Conservation (phyloP, 2,888 invertebrate genomes). For the Synergus itoensis region DNA sequence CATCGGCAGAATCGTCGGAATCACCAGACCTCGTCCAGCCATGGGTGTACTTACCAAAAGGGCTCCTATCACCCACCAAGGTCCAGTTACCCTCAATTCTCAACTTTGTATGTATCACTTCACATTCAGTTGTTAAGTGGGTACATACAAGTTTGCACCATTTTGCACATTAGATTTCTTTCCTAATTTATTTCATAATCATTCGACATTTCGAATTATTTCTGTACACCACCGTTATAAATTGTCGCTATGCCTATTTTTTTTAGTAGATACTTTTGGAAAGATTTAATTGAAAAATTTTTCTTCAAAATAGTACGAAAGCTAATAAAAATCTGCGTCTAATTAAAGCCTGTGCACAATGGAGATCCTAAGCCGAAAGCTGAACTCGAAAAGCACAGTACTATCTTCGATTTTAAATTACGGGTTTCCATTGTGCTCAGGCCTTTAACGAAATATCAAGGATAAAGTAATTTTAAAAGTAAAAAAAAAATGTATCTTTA, state of each 20-base stretch:
- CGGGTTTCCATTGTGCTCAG: too few relatives aligned
- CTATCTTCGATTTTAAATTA: too few relatives aligned
- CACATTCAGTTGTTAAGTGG: conserved; percentile 36
- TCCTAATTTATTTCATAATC: background rate
- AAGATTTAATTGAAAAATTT: too few relatives aligned
- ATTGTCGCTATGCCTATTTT: background rate
- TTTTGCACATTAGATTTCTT: conserved; percentile 58
- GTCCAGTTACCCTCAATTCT: conserved; percentile 84
- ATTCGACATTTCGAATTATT: background rate
- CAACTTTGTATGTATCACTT: conserved; percentile 80
- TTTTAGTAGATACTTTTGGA: too few relatives aligned
- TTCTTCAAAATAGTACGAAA: too few relatives aligned
- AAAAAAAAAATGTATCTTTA: too few relatives aligned
- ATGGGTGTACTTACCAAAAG: conserved; percentile 80
- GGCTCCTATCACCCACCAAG: conserved; percentile 80
- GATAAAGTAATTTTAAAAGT: too few relatives aligned
- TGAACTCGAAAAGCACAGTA: too few relatives aligned
- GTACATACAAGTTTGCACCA: conserved; percentile 67
- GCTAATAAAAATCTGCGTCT: too few relatives aligned
- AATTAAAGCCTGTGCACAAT: too few relatives aligned
- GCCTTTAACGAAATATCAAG: too few relatives aligned
- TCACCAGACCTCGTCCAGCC: conserved; percentile 80
- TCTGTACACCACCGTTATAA: background rate
- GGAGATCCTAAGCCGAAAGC: too few relatives aligned
- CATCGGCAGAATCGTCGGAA: conserved; percentile 79